phyloP scores from a whole-genome alignment of 2,113 vertebrate genomes.

The Microtus ochrogaster region DNA sequence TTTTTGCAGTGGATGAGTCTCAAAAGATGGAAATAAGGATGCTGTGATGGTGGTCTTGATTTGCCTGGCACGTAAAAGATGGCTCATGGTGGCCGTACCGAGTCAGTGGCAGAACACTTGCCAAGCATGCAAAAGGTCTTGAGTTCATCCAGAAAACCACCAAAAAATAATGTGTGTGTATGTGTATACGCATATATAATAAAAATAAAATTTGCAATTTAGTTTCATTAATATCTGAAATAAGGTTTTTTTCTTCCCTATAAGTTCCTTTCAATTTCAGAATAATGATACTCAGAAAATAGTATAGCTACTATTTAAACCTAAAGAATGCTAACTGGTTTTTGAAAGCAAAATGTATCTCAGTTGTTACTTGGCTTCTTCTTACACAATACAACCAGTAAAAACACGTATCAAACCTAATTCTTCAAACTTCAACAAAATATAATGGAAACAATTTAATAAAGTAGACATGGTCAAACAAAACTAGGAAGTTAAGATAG shows the following conservation, averaged over 20 bases:
- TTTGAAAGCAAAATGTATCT: conserved; percentile 18
- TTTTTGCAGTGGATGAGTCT: not conserved
- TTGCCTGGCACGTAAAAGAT: not conserved
- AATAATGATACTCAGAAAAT: conserved; percentile 42
- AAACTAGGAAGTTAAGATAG: not conserved
- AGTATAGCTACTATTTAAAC: conserved; percentile 6
- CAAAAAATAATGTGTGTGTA: not conserved
- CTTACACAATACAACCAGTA: not conserved
- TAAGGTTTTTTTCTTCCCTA: not conserved
- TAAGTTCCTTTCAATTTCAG: conserved; percentile 9
- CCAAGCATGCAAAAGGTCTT: not conserved
- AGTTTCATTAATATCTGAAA: not conserved
- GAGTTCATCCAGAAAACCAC: not conserved
- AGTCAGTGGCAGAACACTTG: not conserved
- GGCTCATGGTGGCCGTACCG: not conserved
- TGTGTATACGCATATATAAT: not conserved
- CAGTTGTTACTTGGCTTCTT: conserved; percentile 5
- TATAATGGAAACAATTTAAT: not conserved
- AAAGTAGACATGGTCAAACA: not conserved
- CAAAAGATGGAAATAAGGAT: conserved; percentile 23
- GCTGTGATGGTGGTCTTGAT: not conserved
- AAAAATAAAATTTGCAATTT: not conserved
- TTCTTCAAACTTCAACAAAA: conserved; percentile 19
- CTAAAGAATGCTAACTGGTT: conserved; percentile 36
- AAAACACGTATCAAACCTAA: conserved; percentile 35